These are phyloP conservation scores for Trachemys scripta DNA, from an alignment of 2,113 vertebrate genomes.

Conservation along the genomic window DNA sequence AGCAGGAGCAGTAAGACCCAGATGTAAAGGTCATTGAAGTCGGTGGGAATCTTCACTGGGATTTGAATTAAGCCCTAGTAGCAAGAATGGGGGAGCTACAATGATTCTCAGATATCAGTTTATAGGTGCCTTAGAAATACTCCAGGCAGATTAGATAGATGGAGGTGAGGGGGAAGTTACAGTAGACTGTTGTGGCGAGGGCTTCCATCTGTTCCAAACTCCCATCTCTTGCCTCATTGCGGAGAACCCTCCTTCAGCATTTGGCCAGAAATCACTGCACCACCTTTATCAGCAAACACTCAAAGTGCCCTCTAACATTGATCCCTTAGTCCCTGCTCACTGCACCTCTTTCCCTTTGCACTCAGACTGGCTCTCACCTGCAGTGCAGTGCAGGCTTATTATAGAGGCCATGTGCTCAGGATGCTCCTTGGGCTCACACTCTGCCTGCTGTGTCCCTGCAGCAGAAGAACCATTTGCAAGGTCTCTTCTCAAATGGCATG, in stretches of 20 bases:
- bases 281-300: too few relatives aligned
- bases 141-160: neutral
- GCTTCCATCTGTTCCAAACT: neutral
- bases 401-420: neutral
- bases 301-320: too few relatives aligned
- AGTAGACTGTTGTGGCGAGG: neutral
- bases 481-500: neutral
- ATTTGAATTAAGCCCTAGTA: neutral
- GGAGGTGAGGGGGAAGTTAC: neutral
- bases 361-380: too few relatives aligned
- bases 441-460: neutral
- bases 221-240: neutral
- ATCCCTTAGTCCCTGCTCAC: too few relatives aligned
- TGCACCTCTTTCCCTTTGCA: too few relatives aligned
- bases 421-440: neutral
- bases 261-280: neutral
- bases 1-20: neutral
- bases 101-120: neutral
- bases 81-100: neutral
- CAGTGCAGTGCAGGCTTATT: neutral
- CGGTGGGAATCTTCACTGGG: neutral
- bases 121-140: neutral
- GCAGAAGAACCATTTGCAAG: neutral
- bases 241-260: neutral
- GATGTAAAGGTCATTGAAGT: neutral